A percentile compares a stretch with the other conserved stretches of the same genome.
These are phyloP conservation scores for Pogona vitticeps DNA, from an alignment of 2,113 vertebrate genomes.

Conservation along the genomic window DNA sequence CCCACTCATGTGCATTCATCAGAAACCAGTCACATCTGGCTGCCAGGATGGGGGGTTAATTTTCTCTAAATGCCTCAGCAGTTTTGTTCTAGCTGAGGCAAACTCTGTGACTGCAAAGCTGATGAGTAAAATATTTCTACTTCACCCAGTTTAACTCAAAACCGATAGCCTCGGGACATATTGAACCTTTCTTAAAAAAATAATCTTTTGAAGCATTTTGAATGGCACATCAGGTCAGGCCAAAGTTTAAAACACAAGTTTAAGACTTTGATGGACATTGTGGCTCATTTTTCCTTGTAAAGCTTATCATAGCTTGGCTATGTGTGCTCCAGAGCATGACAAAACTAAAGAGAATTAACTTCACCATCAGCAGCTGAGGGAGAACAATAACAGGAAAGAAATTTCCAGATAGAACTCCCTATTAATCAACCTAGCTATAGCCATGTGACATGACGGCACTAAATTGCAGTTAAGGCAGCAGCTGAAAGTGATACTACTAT, in stretches of 20 bases:
- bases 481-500: slow-evolving; percentile 49
- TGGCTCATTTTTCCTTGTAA: slow-evolving; percentile 82
- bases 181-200: slow-evolving; percentile 89
- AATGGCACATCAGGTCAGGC: slow-evolving; percentile 95
- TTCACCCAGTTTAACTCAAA: slow-evolving; percentile 99
- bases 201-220: slow-evolving; percentile 91
- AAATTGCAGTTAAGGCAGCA: slow-evolving; percentile 48
- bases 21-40: slow-evolving; percentile 99
- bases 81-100: slow-evolving; percentile 99
- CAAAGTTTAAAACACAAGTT: slow-evolving; percentile 95
- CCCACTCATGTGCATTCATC: slow-evolving; percentile 99
- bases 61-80: slow-evolving; percentile 99
- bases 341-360: slow-evolving; percentile 99
- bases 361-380: slow-evolving; percentile 95
- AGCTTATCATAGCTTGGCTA: slow-evolving; percentile 94
- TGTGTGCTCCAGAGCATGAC: slow-evolving; percentile 94
- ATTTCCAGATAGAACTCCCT: slow-evolving; percentile 89
- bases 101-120: slow-evolving; percentile 99
- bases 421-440: slow-evolving; percentile 84
- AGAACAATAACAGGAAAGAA: slow-evolving; percentile 93
- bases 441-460: slow-evolving; percentile 72
- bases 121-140: slow-evolving; percentile 99
- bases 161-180: slow-evolving; percentile 99
- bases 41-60: slow-evolving; percentile 99
- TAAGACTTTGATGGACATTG: slow-evolving; percentile 91